Evolutionary conservation across 2,888 invertebrate species (phyloP), one percentile per base, ranked within the genome.

Genomic region (Rotaria socialis): DNA sequence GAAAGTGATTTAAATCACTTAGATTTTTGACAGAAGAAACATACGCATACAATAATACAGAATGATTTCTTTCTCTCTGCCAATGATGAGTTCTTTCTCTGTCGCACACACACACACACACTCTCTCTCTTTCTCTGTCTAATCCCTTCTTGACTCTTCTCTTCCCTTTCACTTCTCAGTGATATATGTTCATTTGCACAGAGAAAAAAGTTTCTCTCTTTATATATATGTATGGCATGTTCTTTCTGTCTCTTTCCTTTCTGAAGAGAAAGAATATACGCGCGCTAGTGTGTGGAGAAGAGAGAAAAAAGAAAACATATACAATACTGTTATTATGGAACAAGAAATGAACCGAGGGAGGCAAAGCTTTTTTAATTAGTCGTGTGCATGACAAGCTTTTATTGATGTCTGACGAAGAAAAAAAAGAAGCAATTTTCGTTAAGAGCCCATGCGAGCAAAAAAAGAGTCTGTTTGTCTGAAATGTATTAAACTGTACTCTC

Each of bases 271-370:
- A 67, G 35, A 67, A 19, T 19, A 67, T 67, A 67, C 19, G 35
- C 67, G 16, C 67, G 35, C 19, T 16, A 41, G 6, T 14, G 35
- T 35, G 19, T 14, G 19, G 10, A 67, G 67, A 67, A 11, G 35
- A 67, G 67, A 67, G 56, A 56, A 56, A 22, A 56, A 27, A 67
- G 35, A 27, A 67, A 27, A 67, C 35, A 67, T 41, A 67, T 67
- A 67, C 67, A 67, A 67, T 67, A 67, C 67, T 67, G 35, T 67
- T 67, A 67, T 67, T 67, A 67, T 67, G 67, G 67, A 67, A 67
- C 67, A 67, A 67, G 67, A 67, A 67, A 67, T 27, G 35, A 35
- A 67, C 67, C 35, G 67, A 67, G 14, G 35, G 67, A 35, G 67
- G 67, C 35, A 67, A 67, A 67, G 67, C 35, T 35, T 67, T 35